These are phyloP conservation scores for Neomonachus schauinslandi DNA, from an alignment of 2,113 vertebrate genomes.

Conservation along the genomic window DNA sequence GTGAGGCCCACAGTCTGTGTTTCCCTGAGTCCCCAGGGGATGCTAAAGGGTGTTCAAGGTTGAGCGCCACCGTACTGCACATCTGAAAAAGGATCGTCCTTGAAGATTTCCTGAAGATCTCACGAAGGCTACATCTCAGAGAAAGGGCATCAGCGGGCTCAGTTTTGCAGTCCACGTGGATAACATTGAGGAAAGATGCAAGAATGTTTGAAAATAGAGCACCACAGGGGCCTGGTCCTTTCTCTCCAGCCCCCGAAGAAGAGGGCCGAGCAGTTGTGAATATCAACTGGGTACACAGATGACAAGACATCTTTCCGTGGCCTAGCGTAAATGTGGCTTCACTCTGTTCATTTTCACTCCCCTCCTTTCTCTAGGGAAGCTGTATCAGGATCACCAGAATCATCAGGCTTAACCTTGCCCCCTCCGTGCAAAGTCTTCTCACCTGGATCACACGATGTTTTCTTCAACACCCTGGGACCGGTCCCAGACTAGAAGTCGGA, in stretches of 20 bases:
- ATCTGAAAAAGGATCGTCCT: background rate
- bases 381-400: background rate
- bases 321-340: accelerated
- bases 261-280: background rate
- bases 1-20: accelerated
- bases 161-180: background rate
- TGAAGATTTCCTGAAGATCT: background rate
- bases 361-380: background rate
- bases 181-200: background rate
- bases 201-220: background rate
- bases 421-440: background rate
- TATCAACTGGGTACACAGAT: accelerated
- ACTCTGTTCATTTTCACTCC: background rate
- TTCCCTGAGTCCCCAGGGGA: too few relatives aligned
- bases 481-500: background rate
- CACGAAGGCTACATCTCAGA: background rate
- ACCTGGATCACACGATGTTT: background rate
- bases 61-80: accelerated
- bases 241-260: background rate
- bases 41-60: accelerated
- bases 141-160: background rate
- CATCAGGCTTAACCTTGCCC: too few relatives aligned
- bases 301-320: background rate
- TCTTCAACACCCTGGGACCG: accelerated
- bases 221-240: background rate